phyloP scores from a whole-genome alignment of 2,113 vertebrate species.

The Equus przewalskii region DNA sequence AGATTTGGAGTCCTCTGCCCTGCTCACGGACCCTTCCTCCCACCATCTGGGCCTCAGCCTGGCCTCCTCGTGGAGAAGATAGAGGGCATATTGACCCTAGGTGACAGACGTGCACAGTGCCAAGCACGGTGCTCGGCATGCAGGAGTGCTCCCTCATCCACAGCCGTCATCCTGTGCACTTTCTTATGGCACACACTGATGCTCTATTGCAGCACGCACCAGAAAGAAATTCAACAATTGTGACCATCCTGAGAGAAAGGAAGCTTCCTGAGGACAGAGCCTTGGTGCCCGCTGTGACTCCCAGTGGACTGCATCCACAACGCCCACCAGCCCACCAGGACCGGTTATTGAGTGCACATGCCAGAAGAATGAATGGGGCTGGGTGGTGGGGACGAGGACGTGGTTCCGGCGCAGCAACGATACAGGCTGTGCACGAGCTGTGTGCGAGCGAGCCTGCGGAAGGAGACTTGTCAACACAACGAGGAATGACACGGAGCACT shows the following conservation, averaged over 20 bases:
- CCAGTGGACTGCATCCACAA: accelerated
- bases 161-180: accelerated
- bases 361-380: accelerated
- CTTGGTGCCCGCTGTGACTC: accelerated
- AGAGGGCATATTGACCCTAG: accelerated
- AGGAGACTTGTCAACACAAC: neutral
- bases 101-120: accelerated
- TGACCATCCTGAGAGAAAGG: accelerated
- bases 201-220: neutral
- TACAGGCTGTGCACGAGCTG: accelerated
- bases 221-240: neutral
- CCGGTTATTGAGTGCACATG: accelerated
- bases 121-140: accelerated
- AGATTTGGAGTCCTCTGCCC: neutral
- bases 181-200: neutral
- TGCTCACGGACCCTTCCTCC: neutral
- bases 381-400: accelerated
- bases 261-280: neutral
- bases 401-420: no score
- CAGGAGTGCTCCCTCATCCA: accelerated
- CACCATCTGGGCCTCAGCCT: neutral
- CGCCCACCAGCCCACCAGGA: accelerated
- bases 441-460: neutral
- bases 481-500: neutral
- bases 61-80: accelerated